Evolutionary conservation across 2,113 vertebrate genomes (phyloP).

Genomic region (Athene cunicularia): DNA sequence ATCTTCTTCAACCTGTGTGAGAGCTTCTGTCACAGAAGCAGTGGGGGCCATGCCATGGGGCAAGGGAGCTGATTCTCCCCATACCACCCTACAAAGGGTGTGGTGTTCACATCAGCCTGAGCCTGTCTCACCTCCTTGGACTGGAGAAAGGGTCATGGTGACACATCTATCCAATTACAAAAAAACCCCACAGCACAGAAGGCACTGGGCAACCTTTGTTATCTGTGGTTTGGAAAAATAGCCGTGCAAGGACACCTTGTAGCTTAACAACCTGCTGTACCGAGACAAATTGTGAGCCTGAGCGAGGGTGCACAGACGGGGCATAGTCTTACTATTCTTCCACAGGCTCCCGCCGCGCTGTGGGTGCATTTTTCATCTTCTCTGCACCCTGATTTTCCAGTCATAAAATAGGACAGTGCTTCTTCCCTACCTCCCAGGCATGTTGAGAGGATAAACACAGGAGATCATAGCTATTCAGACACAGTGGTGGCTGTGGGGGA

Average conservation of each 20-base stretch:
- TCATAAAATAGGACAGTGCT: background rate
- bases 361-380: background rate
- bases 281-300: background rate
- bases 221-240: background rate
- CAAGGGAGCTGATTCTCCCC: background rate
- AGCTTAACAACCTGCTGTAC: background rate
- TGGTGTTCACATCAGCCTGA: background rate
- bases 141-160: background rate
- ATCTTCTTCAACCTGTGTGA: background rate
- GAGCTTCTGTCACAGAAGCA: background rate
- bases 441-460: background rate
- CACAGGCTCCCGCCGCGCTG: background rate
- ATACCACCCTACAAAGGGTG: background rate
- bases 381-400: background rate
- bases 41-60: background rate
- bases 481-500: background rate
- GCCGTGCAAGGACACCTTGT: background rate
- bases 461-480: background rate
- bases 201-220: background rate
- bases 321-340: background rate
- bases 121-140: background rate
- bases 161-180: background rate
- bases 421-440: background rate
- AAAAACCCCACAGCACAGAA: background rate
- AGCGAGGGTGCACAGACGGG: rapidly evolving